Percentiles rank a stretch among this genome's conserved stretches.
Evolutionary conservation across 1,140 invertebrate genomes (phyloP).

Genomic region (Ceratitis capitata): DNA sequence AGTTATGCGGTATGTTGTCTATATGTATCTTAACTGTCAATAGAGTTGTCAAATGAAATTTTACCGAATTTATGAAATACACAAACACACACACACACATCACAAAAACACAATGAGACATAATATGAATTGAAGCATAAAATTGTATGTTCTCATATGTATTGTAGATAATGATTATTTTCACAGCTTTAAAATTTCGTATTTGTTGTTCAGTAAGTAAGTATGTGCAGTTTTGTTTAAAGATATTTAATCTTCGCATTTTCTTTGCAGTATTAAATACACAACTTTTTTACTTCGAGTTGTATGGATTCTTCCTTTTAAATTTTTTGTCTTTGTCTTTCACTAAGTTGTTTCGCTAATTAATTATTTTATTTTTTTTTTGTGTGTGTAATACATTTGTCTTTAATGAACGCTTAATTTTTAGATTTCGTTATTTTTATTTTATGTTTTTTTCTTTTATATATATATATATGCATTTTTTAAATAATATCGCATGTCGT

Average conservation of each 20-base stretch:
- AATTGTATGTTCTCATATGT: too few relatives aligned
- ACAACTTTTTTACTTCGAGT: not conserved
- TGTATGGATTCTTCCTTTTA: not conserved
- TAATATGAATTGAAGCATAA: too few relatives aligned
- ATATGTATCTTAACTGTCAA: too few relatives aligned
- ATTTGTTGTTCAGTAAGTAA: conserved; percentile 4
- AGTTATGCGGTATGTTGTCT: too few relatives aligned
- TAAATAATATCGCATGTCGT: conserved; percentile 23
- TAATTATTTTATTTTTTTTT: not conserved
- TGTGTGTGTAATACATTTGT: not conserved
- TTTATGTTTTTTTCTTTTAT: not conserved
- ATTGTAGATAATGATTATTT: not conserved
- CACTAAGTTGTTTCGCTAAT: not conserved
- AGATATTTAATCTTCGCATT: not conserved
- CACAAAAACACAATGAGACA: too few relatives aligned
- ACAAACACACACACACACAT: too few relatives aligned
- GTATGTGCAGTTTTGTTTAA: conserved; percentile 25
- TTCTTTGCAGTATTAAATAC: too few relatives aligned
- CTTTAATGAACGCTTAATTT: not conserved
- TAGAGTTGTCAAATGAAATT: too few relatives aligned
- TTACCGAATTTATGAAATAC: too few relatives aligned
- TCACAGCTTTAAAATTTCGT: conserved; percentile 26
- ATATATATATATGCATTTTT: not conserved
- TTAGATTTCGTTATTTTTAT: not conserved
- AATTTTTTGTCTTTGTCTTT: not conserved